Evolutionary conservation across 2,888 invertebrate genomes (phyloP), one percentile per base, ranked within the genome.

Genomic region (Phania funesta): DNA sequence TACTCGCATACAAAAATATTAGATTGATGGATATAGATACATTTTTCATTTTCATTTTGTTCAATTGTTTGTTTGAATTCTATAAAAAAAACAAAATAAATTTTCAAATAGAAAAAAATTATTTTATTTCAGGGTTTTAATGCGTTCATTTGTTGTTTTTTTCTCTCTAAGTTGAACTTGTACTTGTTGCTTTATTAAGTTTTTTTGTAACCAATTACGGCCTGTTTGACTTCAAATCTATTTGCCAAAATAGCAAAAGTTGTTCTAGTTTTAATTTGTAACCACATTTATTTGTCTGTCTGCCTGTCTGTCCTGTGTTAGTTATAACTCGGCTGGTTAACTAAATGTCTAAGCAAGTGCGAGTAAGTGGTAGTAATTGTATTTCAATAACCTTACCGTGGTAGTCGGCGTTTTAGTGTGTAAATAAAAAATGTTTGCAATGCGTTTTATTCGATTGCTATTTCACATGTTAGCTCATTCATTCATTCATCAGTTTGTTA

Each of bases 161-260:
- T 38, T 58, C n/a, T 44, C 38, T 54, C 22, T 60, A 60, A 52
- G 65, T 71, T 60, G 80, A 65, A 64, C 64, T 70, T 75, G 80
- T 50, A 50, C 29, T 71, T 62, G 80, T 71, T 80, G 46, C 50
- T 71, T 58, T 56, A 60, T 71, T 56, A 38, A 60, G 18, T 11
- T 26, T n/a, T 58, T 20, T 58, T 56, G 13, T 54, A 48, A 56
- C 38, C 11, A 74, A 56, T 64, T 41, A 65, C 67, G 58, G 50
- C 48, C 60, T 65, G 67, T 62, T 70, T 81, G 60, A 52, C 64
- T 75, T 58, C 18, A 44, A 60, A 56, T 64, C 65, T 65, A 75
- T 75, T 74, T 82, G 70, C 82, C 82, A 82, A 78, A 82, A 78
- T 65, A 58, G 70, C 82, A 82, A 82, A 82, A 82, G 82, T 82